Evolutionary conservation across 2,888 invertebrate species (phyloP).

Genomic region (Lordiphosa fenestrarum): DNA sequence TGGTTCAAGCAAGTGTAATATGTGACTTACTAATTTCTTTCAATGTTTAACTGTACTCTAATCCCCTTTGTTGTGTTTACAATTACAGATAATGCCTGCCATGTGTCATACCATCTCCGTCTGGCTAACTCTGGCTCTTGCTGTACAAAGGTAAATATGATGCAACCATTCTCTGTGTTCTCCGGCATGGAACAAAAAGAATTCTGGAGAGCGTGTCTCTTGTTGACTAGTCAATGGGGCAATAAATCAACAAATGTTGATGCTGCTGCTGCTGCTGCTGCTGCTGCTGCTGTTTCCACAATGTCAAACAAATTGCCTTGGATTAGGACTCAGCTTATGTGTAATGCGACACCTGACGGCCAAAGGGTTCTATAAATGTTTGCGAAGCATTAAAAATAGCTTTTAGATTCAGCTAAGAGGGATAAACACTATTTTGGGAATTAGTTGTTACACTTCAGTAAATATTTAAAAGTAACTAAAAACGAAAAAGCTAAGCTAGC

Average conservation of each 20-base stretch:
- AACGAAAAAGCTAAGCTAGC: too few species aligned
- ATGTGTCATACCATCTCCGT: constrained; percentile 97
- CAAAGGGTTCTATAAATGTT: too few species aligned
- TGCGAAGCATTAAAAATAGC: too few species aligned
- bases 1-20: too few species aligned
- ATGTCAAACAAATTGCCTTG: too few species aligned
- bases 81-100: constrained; percentile 84
- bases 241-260: constrained; percentile 56
- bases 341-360: too few species aligned
- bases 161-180: neutral
- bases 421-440: too few species aligned
- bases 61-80: constrained; percentile 13
- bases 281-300: neutral
- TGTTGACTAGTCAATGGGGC: constrained; percentile 59
- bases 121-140: constrained; percentile 94
- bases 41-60: neutral
- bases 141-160: constrained; percentile 86
- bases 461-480: too few species aligned
- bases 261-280: constrained; percentile 10
- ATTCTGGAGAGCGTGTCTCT: neutral
- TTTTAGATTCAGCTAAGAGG: too few species aligned
- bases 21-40: neutral
- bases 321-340: too few species aligned
- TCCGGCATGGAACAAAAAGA: too few species aligned
- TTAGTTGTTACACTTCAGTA: too few species aligned